phyloP scores from a whole-genome alignment of 1,140 invertebrate species.

The Heliothis subflexa region DNA sequence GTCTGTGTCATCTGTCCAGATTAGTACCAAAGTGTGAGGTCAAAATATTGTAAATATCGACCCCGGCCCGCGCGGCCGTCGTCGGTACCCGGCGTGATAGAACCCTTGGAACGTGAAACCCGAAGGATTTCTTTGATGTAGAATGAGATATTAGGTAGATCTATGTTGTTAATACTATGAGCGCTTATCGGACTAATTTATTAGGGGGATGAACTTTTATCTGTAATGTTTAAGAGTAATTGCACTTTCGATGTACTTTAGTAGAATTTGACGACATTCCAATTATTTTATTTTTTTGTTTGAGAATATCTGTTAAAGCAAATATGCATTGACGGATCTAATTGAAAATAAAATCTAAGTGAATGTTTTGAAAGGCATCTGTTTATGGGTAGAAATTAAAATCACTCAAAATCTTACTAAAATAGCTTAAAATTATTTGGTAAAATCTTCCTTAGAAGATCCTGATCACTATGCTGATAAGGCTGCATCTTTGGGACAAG shows the following conservation, averaged over 20 bases:
- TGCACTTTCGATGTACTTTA: conserved; percentile 60
- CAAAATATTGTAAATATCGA: conserved; percentile 54
- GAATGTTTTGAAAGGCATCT: too few species aligned
- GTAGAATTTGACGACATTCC: conserved; percentile 47
- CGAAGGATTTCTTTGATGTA: conserved; percentile 42
- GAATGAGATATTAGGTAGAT: conserved; percentile 50
- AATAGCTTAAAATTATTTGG: too few species aligned
- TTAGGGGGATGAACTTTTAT: conserved; percentile 46
- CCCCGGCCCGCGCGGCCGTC: conserved; percentile 41
- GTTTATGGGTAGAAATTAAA: too few species aligned
- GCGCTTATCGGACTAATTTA: conserved; percentile 58
- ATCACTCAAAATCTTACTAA: neutral
- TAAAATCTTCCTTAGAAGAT: too few species aligned
- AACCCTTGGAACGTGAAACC: conserved; percentile 37
- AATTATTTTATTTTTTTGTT: conserved; percentile 24
- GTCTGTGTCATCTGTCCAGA: conserved; percentile 45
- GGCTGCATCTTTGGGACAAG: too few species aligned
- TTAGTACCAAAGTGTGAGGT: conserved; percentile 56
- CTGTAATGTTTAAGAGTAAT: conserved; percentile 62
- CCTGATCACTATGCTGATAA: too few species aligned
- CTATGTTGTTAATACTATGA: conserved; percentile 53
- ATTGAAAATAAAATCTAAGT: too few species aligned
- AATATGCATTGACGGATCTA: neutral
- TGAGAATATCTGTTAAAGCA: conserved; percentile 3
- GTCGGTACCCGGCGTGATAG: conserved; percentile 42